phyloP scores from a whole-genome alignment of 2,797 vertebrate species.

The Nyctibius grandis region DNA sequence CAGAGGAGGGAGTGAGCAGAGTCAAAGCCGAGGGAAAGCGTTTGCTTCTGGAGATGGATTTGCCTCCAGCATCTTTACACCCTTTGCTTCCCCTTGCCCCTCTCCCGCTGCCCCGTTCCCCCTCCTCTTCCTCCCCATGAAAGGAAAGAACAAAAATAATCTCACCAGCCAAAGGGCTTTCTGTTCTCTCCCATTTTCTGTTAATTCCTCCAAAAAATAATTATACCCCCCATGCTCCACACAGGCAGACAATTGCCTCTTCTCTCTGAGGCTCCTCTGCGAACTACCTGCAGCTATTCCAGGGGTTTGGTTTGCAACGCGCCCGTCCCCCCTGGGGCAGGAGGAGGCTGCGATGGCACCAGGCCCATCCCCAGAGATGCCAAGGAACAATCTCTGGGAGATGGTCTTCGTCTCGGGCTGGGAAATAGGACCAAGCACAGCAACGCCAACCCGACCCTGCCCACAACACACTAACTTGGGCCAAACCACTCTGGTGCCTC shows the following conservation, averaged over 20 bases:
- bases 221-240: not conserved
- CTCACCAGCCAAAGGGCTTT: not conserved
- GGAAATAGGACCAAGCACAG: rapidly evolving
- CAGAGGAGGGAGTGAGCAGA: not conserved
- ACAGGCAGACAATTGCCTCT: not conserved
- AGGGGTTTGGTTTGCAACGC: not conserved
- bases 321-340: not conserved
- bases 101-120: not conserved
- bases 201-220: not conserved
- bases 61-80: not conserved
- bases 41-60: not conserved
- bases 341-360: not conserved
- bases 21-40: not conserved
- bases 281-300: not conserved
- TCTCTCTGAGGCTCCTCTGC: not conserved
- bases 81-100: not conserved
- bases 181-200: not conserved
- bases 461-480: rapidly evolving
- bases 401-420: not conserved
- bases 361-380: not conserved
- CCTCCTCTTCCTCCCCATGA: not conserved
- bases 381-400: not conserved
- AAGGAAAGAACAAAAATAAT: not conserved
- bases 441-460: not conserved
- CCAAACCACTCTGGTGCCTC: rapidly evolving